Percentiles rank a stretch among this genome's conserved stretches.
These are phyloP conservation scores for Lasioglossum figueresi DNA, from an alignment of 2,888 invertebrate species.

Conservation along the genomic window DNA sequence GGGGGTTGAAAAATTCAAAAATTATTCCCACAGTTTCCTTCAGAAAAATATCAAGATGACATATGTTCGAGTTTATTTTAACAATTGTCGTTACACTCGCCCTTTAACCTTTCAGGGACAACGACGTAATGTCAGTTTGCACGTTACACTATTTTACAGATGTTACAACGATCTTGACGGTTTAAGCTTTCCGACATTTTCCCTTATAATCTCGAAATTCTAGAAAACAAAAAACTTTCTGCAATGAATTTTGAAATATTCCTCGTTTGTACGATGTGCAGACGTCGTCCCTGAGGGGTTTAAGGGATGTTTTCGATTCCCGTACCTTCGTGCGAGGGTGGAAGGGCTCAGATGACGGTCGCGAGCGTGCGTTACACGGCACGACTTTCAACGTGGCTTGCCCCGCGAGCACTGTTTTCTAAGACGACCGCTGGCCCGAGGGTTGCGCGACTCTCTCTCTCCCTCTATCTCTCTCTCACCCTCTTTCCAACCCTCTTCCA, in stretches of 20 bases:
- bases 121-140: background rate
- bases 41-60: background rate
- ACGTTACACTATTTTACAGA: background rate
- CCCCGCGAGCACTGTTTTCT: constrained; percentile 71
- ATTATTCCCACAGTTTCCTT: background rate
- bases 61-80: background rate
- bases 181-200: background rate
- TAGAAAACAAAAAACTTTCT: background rate
- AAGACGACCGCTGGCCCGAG: constrained; percentile 61
- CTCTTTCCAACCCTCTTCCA: background rate
- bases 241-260: background rate
- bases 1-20: background rate
- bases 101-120: background rate
- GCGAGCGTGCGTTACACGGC: constrained; percentile 33
- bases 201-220: background rate
- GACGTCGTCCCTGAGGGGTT: background rate
- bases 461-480: constrained; percentile 43
- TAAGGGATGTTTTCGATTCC: background rate
- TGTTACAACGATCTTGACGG: background rate
- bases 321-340: constrained; percentile 36
- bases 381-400: constrained; percentile 64
- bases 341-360: constrained; percentile 18
- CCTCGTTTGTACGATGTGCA: background rate
- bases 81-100: background rate
- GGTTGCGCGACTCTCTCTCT: constrained; percentile 66